Evolutionary conservation across 2,113 vertebrate genomes (phyloP), one percentile per base, ranked within the genome.

Genomic region (Mirounga angustirostris): DNA sequence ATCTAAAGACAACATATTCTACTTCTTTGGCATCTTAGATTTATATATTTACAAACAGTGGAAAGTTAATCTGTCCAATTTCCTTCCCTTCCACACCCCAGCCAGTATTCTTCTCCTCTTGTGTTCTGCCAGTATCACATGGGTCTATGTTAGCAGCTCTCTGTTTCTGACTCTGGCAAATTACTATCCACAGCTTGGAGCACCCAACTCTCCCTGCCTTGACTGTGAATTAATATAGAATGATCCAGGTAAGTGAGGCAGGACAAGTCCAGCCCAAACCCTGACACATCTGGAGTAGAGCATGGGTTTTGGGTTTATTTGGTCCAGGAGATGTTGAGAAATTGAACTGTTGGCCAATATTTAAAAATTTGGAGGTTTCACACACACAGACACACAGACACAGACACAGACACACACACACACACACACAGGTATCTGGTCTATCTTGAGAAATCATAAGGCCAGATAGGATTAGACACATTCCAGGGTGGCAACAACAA

Each of bases 41-140:
- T 89, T 89, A 95, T 36, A 36, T 54, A 79, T 97, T 94, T 97
- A 91, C 89, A 79, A 98, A 93, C 59, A 90, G 46, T 92, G 83
- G 89, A 93, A 96, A 97, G 24, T 73, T 43, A 91, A 61, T 91
- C 54, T 63, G 52, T 59, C 96, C 24, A 61, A 58, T 52, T 90
- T 46, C 52, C 81, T 86, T 94, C 61, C 50, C 21, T 52, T 73
- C 71, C 5, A 36, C 28, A 26, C 24, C 3, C 43, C 1, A 3
- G 9, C 40, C 12, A 24, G 9, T 16, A 6, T n/a, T 22, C 30
- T 82, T 71, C 43, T 54, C 54, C 9, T 43, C 59, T 56, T 15
- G 54, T 4, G 6, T 69, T 58, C 73, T 40, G 15, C 16, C 33
- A 5, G 26, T 33, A n/a, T 21, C 2, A 2, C 6, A 7, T 7